Percentiles rank a stretch among this genome's conserved stretches.
Evolutionary conservation across 2,888 invertebrate genomes (phyloP).

Genomic region (Papilio protenor): DNA sequence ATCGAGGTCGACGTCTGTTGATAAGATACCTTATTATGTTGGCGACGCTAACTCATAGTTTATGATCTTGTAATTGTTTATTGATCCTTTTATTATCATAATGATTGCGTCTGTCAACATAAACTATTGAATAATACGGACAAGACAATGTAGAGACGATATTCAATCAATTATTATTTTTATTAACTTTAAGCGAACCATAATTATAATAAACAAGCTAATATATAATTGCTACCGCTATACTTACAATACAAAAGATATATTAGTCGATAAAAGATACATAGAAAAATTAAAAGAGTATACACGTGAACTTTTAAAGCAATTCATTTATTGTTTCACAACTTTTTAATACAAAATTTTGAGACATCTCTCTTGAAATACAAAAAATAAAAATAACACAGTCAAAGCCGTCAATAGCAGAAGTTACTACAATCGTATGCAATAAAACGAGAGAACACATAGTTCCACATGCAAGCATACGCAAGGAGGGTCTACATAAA

Average conservation of each 20-base stretch:
- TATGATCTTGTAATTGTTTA: slow-evolving; percentile 14
- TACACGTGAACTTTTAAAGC: too few species aligned
- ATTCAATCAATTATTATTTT: background rate
- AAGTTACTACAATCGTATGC: slow-evolving; percentile 16
- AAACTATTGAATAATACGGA: background rate
- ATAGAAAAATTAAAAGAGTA: too few species aligned
- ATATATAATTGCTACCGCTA: background rate
- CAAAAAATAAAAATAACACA: background rate
- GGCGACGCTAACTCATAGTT: slow-evolving; percentile 22
- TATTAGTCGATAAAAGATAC: too few species aligned
- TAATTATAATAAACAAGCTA: background rate
- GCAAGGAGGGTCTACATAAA: slow-evolving; percentile 30
- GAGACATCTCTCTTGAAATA: background rate
- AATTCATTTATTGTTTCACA: background rate
- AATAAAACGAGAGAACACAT: slow-evolving; percentile 29
- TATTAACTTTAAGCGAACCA: background rate
- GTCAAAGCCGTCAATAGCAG: background rate
- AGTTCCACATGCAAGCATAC: slow-evolving; percentile 11
- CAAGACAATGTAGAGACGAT: background rate
- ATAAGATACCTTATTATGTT: slow-evolving; percentile 48
- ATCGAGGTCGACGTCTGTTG: slow-evolving; percentile 50
- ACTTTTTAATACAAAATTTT: background rate
- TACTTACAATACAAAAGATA: background rate
- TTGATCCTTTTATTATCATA: slow-evolving; percentile 29
- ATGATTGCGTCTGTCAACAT: background rate